Evolutionary conservation across 1,140 invertebrate species (phyloP), one percentile per base, ranked within the genome.

Genomic region (Riptortus pedestris): DNA sequence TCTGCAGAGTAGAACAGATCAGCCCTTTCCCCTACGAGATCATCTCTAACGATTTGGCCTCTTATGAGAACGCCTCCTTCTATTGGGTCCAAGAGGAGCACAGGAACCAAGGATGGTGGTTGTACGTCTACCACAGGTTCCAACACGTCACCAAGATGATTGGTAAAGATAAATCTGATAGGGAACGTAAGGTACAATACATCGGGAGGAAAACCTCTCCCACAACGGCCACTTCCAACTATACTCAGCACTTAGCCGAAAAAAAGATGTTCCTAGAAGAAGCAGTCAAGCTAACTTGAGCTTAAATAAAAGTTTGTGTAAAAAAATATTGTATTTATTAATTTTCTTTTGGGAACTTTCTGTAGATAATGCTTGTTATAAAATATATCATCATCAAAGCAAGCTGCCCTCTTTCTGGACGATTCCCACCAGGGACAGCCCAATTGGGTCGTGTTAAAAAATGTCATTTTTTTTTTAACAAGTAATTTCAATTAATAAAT

Each of bases 21-120:
- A 78, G 75, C 52, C 92, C 92, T 1, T 96, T 95, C 77, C 92
- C 91, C 0, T 92, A 88, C 74, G 88, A 92, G 72, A 66, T 87
- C 24, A 73, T 91, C 1, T 77, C 80, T 64, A 69, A 79, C 43
- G 86, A 91, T 73, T 76, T 84, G 26, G 75, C 79, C 45, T 86
- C 83, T 68, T 95, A 91, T 74, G 79, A 83, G 0, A 81, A 82
- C 61, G 86, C 87, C 0, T 79, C 83, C 67, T 73, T 93, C 18
- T 73, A 75, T 51, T 95, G 87, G 85, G 78, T 81, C 47, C 92
- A 95, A 76, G 92, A 95, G 74, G 91, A 95, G 73, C 90, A 90
- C 71, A 90, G 87, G 73, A 93, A 93, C 74, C 84, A 84, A 73
- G 89, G 89, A 0, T 79, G 81, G 2, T 93, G 85, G 81, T 70